Percentiles rank a stretch among this genome's conserved stretches.
Evolutionary conservation across 2,888 invertebrate species (phyloP).

Genomic region (Platycnemis pennipes): DNA sequence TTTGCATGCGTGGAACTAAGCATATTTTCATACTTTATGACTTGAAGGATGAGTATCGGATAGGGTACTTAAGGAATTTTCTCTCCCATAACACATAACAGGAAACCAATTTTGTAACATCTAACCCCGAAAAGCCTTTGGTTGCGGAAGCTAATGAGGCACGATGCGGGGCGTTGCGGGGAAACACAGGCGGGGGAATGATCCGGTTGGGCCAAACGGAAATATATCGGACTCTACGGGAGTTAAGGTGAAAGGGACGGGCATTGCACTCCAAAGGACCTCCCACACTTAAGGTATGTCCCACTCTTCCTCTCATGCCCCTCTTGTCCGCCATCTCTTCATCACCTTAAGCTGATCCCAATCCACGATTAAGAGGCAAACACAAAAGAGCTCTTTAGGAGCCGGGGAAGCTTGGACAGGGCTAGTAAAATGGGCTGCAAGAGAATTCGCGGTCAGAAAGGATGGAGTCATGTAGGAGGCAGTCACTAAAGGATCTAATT

Average conservation of each 20-base stretch:
- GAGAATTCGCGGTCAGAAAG: not conserved
- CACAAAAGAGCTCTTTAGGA: conserved; percentile 52
- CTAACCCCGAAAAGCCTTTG: not conserved
- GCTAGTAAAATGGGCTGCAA: not conserved
- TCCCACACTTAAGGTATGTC: conserved; percentile 43
- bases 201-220: not conserved
- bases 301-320: not conserved
- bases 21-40: not conserved
- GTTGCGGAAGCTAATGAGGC: not conserved
- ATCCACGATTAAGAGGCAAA: conserved; percentile 34
- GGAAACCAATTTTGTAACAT: not conserved
- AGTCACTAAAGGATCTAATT: not conserved
- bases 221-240: not conserved
- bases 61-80: not conserved
- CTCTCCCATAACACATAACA: not conserved
- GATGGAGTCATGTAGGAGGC: not conserved
- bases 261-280: conserved; percentile 17
- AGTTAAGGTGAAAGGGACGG: not conserved
- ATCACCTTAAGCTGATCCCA: conserved; percentile 38
- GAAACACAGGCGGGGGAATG: not conserved
- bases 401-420: conserved; percentile 4
- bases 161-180: not conserved
- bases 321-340: conserved; percentile 32
- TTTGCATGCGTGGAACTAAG: no score
- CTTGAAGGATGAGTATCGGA: not conserved